These are phyloP conservation scores for Gasterosteus aculeatus DNA, from an alignment of 2,113 vertebrate genomes.

Conservation along the genomic window DNA sequence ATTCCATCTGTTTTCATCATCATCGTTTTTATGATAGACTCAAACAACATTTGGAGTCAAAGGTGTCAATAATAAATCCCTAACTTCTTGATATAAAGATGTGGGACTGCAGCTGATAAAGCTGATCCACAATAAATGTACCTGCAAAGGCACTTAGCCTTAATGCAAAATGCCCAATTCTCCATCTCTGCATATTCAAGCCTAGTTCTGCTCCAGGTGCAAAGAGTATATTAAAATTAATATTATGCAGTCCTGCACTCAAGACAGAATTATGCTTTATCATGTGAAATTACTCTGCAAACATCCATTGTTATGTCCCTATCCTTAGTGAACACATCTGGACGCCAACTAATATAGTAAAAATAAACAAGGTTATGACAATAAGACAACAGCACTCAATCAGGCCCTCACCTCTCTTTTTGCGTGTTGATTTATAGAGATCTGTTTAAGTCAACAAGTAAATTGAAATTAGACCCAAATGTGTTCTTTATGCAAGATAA, in stretches of 20 bases:
- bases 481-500: not conserved
- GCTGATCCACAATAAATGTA: not conserved
- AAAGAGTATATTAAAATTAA: not conserved
- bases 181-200: slow-evolving; percentile 19
- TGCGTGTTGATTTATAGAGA: not conserved
- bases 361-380: slow-evolving; percentile 6
- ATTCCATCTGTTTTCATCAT: slow-evolving; percentile 4
- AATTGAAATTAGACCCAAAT: not conserved
- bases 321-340: not conserved
- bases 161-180: not conserved
- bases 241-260: not conserved
- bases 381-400: slow-evolving; percentile 1
- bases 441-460: not conserved
- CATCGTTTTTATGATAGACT: not conserved
- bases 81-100: no score
- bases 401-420: not conserved
- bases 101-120: slow-evolving; percentile 2
- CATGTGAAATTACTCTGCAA: not conserved
- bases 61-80: not conserved
- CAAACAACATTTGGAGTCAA: not conserved
- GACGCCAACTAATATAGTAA: not conserved
- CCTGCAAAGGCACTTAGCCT: not conserved
- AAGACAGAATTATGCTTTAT: not conserved
- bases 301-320: not conserved
- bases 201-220: slow-evolving; percentile 7